phyloP scores from a whole-genome alignment of 2,797 vertebrate genomes.

The Falco naumanni region DNA sequence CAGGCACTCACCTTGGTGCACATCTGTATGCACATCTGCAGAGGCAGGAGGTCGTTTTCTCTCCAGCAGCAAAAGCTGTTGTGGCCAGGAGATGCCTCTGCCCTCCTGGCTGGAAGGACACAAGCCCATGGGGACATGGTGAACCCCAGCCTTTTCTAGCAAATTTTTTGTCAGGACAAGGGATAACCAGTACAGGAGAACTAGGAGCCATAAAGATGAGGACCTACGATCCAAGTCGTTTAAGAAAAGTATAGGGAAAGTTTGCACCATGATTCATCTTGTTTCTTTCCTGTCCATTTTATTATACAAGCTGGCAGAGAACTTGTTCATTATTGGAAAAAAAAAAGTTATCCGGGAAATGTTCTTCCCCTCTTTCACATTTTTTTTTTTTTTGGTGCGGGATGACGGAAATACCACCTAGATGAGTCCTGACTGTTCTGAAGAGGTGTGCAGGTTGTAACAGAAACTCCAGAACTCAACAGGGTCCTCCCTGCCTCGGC shows the following conservation, averaged over 20 bases:
- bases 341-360: not conserved
- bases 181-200: not conserved
- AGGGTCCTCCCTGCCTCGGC: not conserved
- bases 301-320: not conserved
- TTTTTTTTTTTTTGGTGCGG: not conserved
- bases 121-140: fast-evolving
- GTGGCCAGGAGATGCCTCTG: not conserved
- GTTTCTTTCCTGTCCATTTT: not conserved
- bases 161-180: not conserved
- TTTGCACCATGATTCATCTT: not conserved
- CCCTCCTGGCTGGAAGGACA: not conserved
- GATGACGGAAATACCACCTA: not conserved
- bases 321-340: not conserved
- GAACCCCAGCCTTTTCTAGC: not conserved
- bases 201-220: not conserved
- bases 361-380: not conserved
- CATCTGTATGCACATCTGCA: not conserved
- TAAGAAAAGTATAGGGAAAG: not conserved
- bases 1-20: not conserved
- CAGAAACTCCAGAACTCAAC: not conserved
- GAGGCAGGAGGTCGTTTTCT: not conserved
- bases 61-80: not conserved
- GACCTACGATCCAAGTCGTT: not conserved
- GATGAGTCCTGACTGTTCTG: not conserved
- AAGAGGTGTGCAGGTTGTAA: not conserved